phyloP scores from a whole-genome alignment of 2,888 invertebrate species.

The Acleris holmiana region DNA sequence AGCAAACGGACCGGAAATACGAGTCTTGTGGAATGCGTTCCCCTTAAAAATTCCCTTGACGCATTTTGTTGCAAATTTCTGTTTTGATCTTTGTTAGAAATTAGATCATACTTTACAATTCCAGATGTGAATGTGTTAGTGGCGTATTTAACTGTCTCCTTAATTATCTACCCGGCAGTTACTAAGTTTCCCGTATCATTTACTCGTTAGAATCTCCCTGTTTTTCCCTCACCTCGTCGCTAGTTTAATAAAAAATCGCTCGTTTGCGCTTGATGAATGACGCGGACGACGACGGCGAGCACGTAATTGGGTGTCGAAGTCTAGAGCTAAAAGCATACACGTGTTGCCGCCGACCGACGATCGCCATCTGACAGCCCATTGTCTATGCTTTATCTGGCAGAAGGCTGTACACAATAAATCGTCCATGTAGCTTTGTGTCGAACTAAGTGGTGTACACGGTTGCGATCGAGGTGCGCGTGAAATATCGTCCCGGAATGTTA shows the following conservation, averaged over 20 bases:
- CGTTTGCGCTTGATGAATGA: slow-evolving; percentile 77
- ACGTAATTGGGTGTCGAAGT: slow-evolving; percentile 81
- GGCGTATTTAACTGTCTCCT: slow-evolving; percentile 54
- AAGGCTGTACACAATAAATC: slow-evolving; percentile 77
- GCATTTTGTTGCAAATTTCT: slow-evolving; percentile 21
- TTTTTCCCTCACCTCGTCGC: slow-evolving; percentile 50
- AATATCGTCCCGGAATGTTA: slow-evolving; percentile 71
- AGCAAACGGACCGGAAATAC: slow-evolving; percentile 56
- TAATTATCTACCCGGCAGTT: slow-evolving; percentile 57
- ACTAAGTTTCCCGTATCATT: slow-evolving; percentile 51
- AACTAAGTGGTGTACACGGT: slow-evolving; percentile 55
- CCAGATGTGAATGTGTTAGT: slow-evolving; percentile 26
- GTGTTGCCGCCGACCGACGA: slow-evolving; percentile 65
- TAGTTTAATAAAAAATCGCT: slow-evolving; percentile 66
- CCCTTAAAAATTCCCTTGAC: slow-evolving; percentile 22
- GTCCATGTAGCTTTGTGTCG: slow-evolving; percentile 68
- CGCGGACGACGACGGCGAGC: slow-evolving; percentile 58
- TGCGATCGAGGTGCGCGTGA: slow-evolving; percentile 53
- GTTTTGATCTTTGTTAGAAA: not conserved
- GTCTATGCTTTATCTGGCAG: slow-evolving; percentile 75
- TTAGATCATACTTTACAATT: not conserved
- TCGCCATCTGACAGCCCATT: slow-evolving; percentile 74
- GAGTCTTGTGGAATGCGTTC: slow-evolving; percentile 48
- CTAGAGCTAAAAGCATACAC: slow-evolving; percentile 81
- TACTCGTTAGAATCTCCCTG: slow-evolving; percentile 51